These are phyloP conservation scores for Chrysopilus asiliformis DNA, from an alignment of 2,888 invertebrate species.

Conservation along the genomic window DNA sequence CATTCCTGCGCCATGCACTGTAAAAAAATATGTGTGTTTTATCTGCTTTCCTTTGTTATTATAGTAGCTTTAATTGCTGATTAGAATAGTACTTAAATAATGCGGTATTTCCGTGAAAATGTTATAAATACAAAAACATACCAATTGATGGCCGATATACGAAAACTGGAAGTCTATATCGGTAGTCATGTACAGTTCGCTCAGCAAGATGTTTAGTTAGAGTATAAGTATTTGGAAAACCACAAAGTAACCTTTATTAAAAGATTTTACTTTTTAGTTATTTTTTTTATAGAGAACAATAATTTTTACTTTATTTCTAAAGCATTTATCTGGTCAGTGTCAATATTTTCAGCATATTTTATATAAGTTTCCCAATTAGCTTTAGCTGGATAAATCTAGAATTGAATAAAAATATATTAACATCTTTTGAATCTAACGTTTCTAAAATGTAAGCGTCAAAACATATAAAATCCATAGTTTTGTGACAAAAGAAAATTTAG, in stretches of 20 bases:
- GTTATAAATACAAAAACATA: constrained; percentile 12
- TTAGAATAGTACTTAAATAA: too few relatives aligned
- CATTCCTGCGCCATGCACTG: constrained; percentile 47
- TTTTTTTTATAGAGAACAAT: not conserved
- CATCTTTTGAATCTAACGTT: too few relatives aligned
- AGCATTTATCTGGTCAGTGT: constrained; percentile 39
- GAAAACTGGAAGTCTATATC: constrained; percentile 51
- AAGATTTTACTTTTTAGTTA: too few relatives aligned
- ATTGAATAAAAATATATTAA: not conserved
- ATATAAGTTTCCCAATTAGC: constrained; percentile 51
- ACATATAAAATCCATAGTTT: too few relatives aligned
- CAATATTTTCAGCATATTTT: constrained; percentile 43
- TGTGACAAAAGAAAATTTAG: too few relatives aligned
- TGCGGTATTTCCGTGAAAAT: too few relatives aligned
- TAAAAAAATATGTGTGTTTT: constrained; percentile 17
- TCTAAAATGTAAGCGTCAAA: too few relatives aligned
- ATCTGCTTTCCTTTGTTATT: too few relatives aligned
- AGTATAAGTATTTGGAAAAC: constrained; percentile 77
- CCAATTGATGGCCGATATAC: constrained; percentile 85
- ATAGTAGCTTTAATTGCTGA: too few relatives aligned
- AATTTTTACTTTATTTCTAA: constrained; percentile 41
- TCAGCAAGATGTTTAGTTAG: constrained; percentile 83
- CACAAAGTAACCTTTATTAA: constrained; percentile 39
- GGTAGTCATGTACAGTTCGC: constrained; percentile 56
- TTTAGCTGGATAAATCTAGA: constrained; percentile 25